Percentiles rank a stretch among this genome's conserved stretches.
phyloP scores from a whole-genome alignment of 2,888 invertebrate genomes.

The Ichneumoninae sp. region DNA sequence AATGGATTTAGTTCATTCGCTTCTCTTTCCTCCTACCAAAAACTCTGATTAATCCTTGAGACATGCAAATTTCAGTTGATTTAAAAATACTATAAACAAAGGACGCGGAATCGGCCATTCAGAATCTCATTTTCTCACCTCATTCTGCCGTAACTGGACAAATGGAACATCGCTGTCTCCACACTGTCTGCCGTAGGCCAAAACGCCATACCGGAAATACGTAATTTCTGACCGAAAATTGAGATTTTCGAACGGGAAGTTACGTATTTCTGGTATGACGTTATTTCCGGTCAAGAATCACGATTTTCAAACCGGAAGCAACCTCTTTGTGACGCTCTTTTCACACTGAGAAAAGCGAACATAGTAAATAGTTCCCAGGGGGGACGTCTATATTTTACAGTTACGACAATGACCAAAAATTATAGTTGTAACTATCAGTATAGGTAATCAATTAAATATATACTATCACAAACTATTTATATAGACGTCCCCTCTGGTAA shows the following conservation, averaged over 20 bases:
- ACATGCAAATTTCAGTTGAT: not conserved
- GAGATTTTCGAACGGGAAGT: not conserved
- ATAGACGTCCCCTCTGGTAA: no score
- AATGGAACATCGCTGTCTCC: not conserved
- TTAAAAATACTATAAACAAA: not conserved
- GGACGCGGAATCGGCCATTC: no score
- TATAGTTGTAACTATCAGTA: no score
- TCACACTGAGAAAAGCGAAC: not conserved
- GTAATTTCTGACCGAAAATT: no score
- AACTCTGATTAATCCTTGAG: not conserved
- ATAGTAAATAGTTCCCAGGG: no score
- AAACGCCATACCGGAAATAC: no score
- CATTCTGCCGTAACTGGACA: not conserved
- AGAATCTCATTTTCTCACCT: no score
- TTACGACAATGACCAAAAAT: no score
- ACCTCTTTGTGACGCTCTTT: not conserved
- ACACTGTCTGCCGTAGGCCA: no score
- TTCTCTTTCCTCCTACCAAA: not conserved
- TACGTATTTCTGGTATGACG: not conserved
- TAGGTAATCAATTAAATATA: no score
- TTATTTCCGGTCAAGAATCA: not conserved
- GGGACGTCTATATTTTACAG: no score
- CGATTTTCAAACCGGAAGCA: not conserved
- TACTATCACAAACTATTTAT: no score
- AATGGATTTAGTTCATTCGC: not conserved